phyloP scores from a whole-genome alignment of 2,113 vertebrate genomes.

The Pachyramphus minor region DNA sequence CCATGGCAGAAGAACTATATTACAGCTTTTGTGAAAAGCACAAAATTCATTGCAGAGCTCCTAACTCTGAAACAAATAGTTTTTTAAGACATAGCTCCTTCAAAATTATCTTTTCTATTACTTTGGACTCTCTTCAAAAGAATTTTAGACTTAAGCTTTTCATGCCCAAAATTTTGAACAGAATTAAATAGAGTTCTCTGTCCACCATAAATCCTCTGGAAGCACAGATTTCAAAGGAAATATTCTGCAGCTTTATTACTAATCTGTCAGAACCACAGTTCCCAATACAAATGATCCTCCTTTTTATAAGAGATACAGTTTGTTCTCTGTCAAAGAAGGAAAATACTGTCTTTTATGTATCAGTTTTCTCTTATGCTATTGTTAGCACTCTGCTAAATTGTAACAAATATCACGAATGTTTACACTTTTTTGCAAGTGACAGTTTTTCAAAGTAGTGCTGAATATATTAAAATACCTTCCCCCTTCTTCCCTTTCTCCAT shows the following conservation, averaged over 20 bases:
- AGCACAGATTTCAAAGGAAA: constrained; percentile 2
- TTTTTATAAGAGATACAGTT: neutral
- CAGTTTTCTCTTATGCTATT: neutral
- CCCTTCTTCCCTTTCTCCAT: neutral
- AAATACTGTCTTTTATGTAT: neutral
- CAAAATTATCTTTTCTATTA: constrained; percentile 23
- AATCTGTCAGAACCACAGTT: neutral
- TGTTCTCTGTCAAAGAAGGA: neutral
- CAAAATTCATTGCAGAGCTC: neutral
- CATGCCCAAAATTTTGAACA: neutral
- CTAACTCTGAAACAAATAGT: neutral
- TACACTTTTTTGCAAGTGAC: neutral
- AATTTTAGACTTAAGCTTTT: neutral
- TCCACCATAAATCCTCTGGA: neutral
- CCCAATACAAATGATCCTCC: neutral
- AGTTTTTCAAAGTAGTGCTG: neutral
- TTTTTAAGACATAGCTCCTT: neutral
- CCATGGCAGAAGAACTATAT: neutral
- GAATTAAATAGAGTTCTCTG: neutral
- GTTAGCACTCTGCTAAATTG: neutral
- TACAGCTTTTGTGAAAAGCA: neutral
- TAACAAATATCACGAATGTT: neutral
- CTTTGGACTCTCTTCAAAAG: constrained; percentile 23
- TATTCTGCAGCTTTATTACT: neutral
- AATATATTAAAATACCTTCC: neutral